These are phyloP conservation scores for Esox lucius DNA, from an alignment of 2,797 vertebrate species.

Conservation along the genomic window DNA sequence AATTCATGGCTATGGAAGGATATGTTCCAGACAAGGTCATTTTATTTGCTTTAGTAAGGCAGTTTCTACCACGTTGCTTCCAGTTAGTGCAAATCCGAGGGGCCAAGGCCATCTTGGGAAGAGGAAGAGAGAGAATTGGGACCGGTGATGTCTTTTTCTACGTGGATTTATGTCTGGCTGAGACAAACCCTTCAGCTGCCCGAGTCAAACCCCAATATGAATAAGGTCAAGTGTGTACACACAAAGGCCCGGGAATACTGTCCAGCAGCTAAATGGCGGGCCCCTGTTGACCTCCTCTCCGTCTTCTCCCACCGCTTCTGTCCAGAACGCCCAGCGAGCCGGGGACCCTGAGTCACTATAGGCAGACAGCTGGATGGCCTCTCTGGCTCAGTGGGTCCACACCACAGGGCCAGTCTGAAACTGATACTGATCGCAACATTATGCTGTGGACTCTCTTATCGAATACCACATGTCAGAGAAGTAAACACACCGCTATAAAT, in stretches of 20 bases:
- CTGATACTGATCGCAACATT: not conserved
- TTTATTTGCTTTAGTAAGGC: no score
- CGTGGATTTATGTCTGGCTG: slow-evolving; percentile 6
- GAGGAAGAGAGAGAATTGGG: slow-evolving; percentile 33
- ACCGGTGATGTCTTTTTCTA: not conserved
- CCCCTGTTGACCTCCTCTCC: slow-evolving; percentile 12
- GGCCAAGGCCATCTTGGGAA: not conserved
- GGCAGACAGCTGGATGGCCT: slow-evolving; percentile 9
- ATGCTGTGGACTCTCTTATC: not conserved
- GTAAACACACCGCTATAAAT: not conserved
- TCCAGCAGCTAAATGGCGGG: not conserved
- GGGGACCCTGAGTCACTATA: slow-evolving; percentile 41
- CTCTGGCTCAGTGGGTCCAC: not conserved
- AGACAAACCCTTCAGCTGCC: slow-evolving; percentile 16
- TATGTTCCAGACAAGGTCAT: no score
- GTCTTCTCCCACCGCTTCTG: slow-evolving; percentile 33
- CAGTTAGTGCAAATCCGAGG: no score
- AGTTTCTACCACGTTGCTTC: no score
- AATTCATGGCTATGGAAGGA: no score
- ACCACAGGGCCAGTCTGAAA: not conserved
- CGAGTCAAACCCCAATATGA: not conserved
- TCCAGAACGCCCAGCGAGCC: slow-evolving; percentile 57
- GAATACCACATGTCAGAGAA: not conserved
- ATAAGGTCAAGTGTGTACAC: not conserved
- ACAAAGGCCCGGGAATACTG: not conserved